phyloP scores from a whole-genome alignment of 2,888 invertebrate species.

The Steinernema scapterisci region DNA sequence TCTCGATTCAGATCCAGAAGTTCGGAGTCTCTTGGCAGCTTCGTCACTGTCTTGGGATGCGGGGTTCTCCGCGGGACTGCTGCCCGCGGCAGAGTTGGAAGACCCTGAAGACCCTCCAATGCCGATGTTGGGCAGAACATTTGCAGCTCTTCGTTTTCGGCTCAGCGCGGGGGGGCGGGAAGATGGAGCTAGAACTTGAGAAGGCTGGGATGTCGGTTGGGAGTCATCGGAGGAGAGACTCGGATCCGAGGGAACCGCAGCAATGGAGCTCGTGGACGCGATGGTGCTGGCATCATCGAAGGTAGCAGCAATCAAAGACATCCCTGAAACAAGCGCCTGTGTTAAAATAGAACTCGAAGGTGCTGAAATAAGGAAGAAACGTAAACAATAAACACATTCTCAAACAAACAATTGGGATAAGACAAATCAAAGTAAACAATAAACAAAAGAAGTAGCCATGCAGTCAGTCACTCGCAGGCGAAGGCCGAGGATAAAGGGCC shows the following conservation, averaged over 20 bases:
- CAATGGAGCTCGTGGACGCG: constrained; percentile 18
- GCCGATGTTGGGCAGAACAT: constrained; percentile 3
- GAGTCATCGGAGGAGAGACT: constrained; percentile 11
- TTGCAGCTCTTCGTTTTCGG: constrained; percentile 14
- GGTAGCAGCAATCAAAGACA: constrained; percentile 10
- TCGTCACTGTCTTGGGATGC: not conserved
- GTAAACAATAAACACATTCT: not conserved
- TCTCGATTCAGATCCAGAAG: not conserved
- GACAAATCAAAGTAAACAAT: not conserved
- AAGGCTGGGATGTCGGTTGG: not conserved
- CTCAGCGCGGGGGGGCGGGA: constrained; percentile 8
- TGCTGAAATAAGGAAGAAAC: not conserved
- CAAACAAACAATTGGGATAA: not conserved
- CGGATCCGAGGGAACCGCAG: not conserved
- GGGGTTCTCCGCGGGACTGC: not conserved
- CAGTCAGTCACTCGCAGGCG: not conserved
- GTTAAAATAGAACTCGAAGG: not conserved
- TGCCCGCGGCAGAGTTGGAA: not conserved
- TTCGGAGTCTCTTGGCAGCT: not conserved
- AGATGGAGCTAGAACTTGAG: not conserved
- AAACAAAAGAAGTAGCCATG: too few relatives aligned
- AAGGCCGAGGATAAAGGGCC: not conserved
- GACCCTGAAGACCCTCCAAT: not conserved
- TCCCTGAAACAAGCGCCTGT: constrained; percentile 5
- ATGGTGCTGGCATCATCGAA: constrained; percentile 5